Conservation (phyloP, 1,140 invertebrate species). For the Pogonomyrmex barbatus region DNA sequence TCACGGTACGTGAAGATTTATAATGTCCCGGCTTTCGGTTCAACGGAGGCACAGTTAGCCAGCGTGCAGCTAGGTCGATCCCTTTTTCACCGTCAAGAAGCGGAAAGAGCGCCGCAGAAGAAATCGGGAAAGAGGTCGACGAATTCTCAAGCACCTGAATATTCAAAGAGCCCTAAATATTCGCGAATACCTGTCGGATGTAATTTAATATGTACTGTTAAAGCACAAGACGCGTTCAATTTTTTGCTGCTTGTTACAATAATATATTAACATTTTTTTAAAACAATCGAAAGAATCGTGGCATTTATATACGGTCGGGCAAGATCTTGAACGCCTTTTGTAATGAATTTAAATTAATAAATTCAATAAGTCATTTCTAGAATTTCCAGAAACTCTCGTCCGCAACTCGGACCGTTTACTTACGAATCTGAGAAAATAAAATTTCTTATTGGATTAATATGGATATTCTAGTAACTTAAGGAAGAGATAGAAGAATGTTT, state of each 20-base stretch:
- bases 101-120: conserved; percentile 21
- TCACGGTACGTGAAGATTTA: conserved; percentile 61
- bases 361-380: too few relatives aligned
- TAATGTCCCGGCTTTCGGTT: conserved; percentile 56
- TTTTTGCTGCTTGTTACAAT: background rate
- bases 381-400: too few relatives aligned
- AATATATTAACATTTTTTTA: too few relatives aligned
- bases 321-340: too few relatives aligned
- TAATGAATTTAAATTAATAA: too few relatives aligned
- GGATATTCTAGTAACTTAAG: background rate
- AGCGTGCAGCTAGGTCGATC: conserved; percentile 45
- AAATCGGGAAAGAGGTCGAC: conserved; percentile 33
- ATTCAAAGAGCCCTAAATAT: conserved; percentile 42
- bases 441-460: background rate
- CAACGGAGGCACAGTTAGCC: conserved; percentile 37
- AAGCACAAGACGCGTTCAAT: background rate
- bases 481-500: background rate
- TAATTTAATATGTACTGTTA: conserved; percentile 1
- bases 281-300: too few relatives aligned
- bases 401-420: too few relatives aligned
- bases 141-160: conserved; percentile 34
- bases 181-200: background rate
- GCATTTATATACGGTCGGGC: too few relatives aligned
- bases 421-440: too few relatives aligned
- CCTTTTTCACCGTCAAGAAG: conserved; percentile 42